Evolutionary conservation across 1,140 invertebrate genomes (phyloP).

Genomic region (Colletes gigas): DNA sequence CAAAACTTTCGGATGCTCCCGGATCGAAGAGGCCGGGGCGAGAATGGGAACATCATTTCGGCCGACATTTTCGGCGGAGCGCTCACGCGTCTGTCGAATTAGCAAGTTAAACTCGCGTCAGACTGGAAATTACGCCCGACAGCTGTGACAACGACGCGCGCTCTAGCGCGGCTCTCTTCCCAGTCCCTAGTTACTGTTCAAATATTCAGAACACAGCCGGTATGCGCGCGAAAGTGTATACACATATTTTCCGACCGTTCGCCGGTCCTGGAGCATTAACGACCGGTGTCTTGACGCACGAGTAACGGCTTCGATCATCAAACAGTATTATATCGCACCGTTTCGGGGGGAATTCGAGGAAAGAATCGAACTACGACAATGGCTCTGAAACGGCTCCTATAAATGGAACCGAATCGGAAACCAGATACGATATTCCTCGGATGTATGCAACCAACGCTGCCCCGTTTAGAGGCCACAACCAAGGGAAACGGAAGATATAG

Average conservation of each 20-base stretch:
- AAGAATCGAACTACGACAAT: too few relatives aligned
- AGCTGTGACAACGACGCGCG: constrained; percentile 31
- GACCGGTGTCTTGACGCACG: not conserved
- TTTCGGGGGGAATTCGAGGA: not conserved
- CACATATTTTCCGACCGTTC: constrained; percentile 14
- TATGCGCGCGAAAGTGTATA: constrained; percentile 5
- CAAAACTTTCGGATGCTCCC: too few relatives aligned
- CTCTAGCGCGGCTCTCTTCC: not conserved
- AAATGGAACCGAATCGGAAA: too few relatives aligned
- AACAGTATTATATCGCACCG: constrained; percentile 4
- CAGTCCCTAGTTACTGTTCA: not conserved
- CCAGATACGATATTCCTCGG: too few relatives aligned
- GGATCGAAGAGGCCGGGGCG: not conserved
- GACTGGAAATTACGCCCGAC: constrained; percentile 51
- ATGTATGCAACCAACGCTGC: too few relatives aligned
- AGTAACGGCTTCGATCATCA: not conserved
- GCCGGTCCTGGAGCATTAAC: not conserved
- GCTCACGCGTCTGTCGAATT: constrained; percentile 55
- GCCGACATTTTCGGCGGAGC: constrained; percentile 30
- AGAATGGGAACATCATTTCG: constrained; percentile 3
- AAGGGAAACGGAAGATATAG: too few relatives aligned
- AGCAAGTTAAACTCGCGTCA: constrained; percentile 51
- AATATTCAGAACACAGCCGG: constrained; percentile 3
- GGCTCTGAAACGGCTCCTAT: too few relatives aligned
- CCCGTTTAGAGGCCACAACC: too few relatives aligned